These are phyloP conservation scores for Epistrophe grossulariae DNA, from an alignment of 2,888 invertebrate genomes.

Conservation along the genomic window DNA sequence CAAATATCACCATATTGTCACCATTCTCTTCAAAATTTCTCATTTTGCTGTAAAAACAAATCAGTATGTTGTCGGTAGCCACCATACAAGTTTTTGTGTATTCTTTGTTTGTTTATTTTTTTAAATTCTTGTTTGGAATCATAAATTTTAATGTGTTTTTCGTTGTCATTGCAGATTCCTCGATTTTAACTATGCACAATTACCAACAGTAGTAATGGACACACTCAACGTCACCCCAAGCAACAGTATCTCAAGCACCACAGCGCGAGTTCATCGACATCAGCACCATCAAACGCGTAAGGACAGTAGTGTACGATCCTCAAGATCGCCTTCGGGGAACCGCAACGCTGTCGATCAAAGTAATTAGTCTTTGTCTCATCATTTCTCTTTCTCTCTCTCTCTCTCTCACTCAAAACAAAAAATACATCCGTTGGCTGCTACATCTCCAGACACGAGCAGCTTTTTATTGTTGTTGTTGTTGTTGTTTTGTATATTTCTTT, in stretches of 20 bases:
- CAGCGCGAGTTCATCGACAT: constrained; percentile 62
- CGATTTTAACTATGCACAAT: constrained; percentile 57
- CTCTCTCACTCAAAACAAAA: not conserved
- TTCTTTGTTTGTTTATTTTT: not conserved
- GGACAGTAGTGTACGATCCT: constrained; percentile 79
- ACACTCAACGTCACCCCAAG: constrained; percentile 77
- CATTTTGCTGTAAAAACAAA: too few species aligned
- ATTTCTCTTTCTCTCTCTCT: constrained; percentile 36
- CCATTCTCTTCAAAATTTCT: too few species aligned
- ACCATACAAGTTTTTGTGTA: too few species aligned
- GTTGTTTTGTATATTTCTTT: constrained; percentile 29
- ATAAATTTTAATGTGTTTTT: constrained; percentile 4
- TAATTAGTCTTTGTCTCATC: constrained; percentile 77
- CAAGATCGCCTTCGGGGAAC: constrained; percentile 82
- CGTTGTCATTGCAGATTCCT: constrained; percentile 57
- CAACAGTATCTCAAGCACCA: constrained; percentile 77
- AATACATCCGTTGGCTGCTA: constrained; percentile 23
- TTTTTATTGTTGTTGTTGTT: constrained; percentile 12
- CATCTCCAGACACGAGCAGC: constrained; percentile 31
- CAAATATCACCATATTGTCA: too few species aligned
- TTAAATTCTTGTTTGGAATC: not conserved
- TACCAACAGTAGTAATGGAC: constrained; percentile 77
- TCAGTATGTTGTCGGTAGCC: too few species aligned
- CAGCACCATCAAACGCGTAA: constrained; percentile 77
- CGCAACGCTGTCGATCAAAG: constrained; percentile 81